These are phyloP conservation scores for Ceuthmochares aereus DNA, from an alignment of 2,113 vertebrate genomes.

Conservation along the genomic window DNA sequence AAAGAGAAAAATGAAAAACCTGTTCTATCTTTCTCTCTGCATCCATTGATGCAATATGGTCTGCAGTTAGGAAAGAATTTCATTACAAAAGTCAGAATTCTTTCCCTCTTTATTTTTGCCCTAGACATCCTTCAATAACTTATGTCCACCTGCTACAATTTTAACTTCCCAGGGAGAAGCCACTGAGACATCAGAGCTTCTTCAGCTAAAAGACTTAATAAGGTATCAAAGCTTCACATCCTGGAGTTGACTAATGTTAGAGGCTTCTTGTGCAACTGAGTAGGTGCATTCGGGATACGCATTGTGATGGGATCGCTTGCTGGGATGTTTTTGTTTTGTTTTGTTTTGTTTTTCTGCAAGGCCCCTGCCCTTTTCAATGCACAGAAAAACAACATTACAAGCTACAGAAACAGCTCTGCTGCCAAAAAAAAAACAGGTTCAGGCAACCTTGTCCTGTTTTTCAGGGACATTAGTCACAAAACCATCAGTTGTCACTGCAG, in stretches of 20 bases:
- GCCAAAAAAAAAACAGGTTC: constrained; percentile 49
- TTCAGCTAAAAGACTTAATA: neutral
- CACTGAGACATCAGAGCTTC: neutral
- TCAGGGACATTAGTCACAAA: constrained; percentile 56
- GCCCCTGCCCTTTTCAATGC: neutral
- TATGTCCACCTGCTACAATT: neutral
- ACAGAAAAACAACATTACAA: neutral
- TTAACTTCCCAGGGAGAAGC: neutral
- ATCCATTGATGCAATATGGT: too few species aligned
- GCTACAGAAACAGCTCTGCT: neutral
- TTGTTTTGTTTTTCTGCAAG: neutral
- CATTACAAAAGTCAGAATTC: neutral
- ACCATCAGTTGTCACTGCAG: neutral
- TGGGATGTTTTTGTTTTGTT: neutral
- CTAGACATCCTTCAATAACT: neutral
- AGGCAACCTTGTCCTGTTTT: constrained; percentile 18
- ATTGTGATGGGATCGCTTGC: neutral
- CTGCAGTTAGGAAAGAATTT: neutral
- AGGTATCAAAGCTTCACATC: neutral
- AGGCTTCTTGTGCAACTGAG: neutral
- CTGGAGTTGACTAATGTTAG: neutral
- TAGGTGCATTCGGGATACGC: neutral
- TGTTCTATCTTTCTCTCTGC: neutral
- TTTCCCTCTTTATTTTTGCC: neutral
- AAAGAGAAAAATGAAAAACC: neutral